phyloP scores from a whole-genome alignment of 2,888 invertebrate genomes.

The Ochlodes sylvanus region DNA sequence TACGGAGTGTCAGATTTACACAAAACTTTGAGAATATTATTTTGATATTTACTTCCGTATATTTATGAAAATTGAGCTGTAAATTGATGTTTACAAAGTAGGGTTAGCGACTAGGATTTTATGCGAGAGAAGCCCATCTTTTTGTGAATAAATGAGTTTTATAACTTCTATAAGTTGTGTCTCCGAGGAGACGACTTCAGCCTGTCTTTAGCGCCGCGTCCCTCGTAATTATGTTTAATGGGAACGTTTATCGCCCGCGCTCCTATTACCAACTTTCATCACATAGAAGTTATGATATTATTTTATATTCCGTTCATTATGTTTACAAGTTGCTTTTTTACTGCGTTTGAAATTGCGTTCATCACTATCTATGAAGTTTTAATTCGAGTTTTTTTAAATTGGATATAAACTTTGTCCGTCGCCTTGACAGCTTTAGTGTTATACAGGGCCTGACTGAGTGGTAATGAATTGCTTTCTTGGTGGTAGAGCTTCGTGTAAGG shows the following conservation, averaged over 20 bases:
- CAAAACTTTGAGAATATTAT: no score
- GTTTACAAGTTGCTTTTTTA: constrained; percentile 9
- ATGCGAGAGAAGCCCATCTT: constrained; percentile 21
- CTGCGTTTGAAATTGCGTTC: neutral
- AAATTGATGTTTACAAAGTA: constrained; percentile 7
- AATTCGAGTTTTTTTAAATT: neutral
- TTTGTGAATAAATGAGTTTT: constrained; percentile 61
- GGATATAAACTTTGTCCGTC: no score
- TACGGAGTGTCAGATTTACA: no score
- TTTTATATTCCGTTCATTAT: constrained; percentile 8
- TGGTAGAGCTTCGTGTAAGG: no score
- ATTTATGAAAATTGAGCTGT: neutral
- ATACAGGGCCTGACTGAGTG: no score
- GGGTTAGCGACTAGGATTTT: constrained; percentile 1
- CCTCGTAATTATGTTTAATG: constrained; percentile 72
- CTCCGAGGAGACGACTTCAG: constrained; percentile 49
- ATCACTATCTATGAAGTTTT: neutral
- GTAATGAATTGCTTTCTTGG: no score
- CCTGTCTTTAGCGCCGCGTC: constrained; percentile 55
- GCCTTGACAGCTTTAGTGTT: no score
- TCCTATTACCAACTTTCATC: constrained; percentile 65
- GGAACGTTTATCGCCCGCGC: constrained; percentile 66
- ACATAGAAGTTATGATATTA: constrained; percentile 17
- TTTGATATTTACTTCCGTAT: neutral
- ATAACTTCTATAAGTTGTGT: constrained; percentile 65